A percentile compares a stretch with the other conserved stretches of the same genome.
Conservation (phyloP, 2,113 vertebrate genomes). For the Hepsetus odoe region DNA sequence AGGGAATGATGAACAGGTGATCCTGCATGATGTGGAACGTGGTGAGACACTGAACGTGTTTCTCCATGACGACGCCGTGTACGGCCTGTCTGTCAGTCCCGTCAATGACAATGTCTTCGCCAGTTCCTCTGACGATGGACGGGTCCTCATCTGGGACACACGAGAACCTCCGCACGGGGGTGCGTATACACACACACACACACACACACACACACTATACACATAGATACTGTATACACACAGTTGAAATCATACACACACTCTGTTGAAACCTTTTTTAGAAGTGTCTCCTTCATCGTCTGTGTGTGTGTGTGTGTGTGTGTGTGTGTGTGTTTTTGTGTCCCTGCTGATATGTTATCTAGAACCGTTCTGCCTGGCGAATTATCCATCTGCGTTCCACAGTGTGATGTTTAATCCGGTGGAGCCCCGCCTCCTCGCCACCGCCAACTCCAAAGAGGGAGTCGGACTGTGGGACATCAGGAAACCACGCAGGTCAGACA, state of each 20-base stretch:
- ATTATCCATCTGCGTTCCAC: constrained; percentile 97
- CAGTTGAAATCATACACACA: too few relatives aligned
- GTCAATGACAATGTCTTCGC: constrained; percentile 98
- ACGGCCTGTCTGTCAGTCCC: constrained; percentile 95
- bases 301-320: too few relatives aligned
- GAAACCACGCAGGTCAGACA: constrained; percentile 90
- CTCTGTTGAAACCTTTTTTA: background rate
- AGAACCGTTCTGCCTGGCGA: constrained; percentile 99
- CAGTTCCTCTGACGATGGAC: constrained; percentile 95
- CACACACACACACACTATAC: too few relatives aligned
- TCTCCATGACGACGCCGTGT: constrained; percentile 97
- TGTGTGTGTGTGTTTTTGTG: too few relatives aligned
- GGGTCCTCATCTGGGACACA: constrained; percentile 99
- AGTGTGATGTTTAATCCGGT: constrained; percentile 99
- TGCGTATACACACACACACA: constrained; percentile 55
- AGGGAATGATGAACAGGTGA: constrained; percentile 99
- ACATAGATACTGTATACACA: too few relatives aligned
- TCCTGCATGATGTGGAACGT: constrained; percentile 97
- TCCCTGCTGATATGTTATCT: constrained; percentile 55
- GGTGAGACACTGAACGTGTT: constrained; percentile 96
- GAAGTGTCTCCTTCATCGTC: too few relatives aligned
- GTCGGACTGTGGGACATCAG: constrained; percentile 98
- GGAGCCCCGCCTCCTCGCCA: constrained; percentile 93
- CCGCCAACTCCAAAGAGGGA: constrained; percentile 98
- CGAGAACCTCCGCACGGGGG: constrained; percentile 94